phyloP scores from a whole-genome alignment of 2,797 vertebrate species.

The Coluber constrictor region DNA sequence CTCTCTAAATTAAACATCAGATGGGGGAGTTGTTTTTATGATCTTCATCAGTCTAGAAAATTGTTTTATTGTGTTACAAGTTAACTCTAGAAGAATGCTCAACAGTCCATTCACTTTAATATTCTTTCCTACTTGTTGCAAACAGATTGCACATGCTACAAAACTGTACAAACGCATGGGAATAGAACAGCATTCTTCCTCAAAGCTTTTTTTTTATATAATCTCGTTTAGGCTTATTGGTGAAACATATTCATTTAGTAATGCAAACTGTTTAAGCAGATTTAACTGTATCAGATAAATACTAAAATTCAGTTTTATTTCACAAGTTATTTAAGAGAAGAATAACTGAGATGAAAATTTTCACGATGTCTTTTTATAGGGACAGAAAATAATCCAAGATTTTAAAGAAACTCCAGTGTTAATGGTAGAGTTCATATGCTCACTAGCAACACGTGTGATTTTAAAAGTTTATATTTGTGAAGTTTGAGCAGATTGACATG shows the following conservation, averaged over 20 bases:
- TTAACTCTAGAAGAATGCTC: neutral
- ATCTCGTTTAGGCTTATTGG: neutral
- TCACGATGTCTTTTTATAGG: neutral
- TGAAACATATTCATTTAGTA: neutral
- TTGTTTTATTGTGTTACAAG: conserved; percentile 10
- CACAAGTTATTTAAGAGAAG: neutral
- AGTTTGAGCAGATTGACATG: neutral
- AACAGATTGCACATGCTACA: neutral
- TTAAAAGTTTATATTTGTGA: neutral
- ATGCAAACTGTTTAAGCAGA: neutral
- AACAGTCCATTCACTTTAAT: neutral
- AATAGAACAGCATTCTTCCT: neutral
- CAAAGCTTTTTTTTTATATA: neutral
- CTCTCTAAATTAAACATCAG: neutral
- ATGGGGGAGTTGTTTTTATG: conserved; percentile 25
- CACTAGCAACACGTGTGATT: neutral
- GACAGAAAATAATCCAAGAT: neutral
- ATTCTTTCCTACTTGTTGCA: neutral
- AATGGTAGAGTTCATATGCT: neutral
- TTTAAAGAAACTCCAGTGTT: neutral
- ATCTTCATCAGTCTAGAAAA: conserved; percentile 5
- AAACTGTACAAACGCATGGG: neutral
- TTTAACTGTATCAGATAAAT: neutral
- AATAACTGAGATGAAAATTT: neutral
- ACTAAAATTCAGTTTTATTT: neutral